Base-by-base conservation (phyloP, 2,888 invertebrate species). In the Idaea biselata region DNA sequence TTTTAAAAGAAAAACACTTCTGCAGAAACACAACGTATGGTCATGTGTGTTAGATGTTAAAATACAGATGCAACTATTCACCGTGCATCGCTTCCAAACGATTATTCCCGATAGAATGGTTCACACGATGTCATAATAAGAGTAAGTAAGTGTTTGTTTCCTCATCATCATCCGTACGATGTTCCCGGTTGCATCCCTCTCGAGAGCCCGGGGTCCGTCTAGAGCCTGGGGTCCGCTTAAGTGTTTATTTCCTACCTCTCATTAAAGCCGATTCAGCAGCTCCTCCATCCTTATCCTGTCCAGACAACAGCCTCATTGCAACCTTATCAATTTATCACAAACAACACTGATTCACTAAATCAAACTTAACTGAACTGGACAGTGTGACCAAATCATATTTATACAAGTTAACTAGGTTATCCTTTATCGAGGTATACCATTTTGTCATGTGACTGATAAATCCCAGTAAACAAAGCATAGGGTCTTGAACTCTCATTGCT, bases 391-490 rank as follows among this genome's bases (percentile, higher is more conserved):
- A 83, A 80, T 81, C 76, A 75, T 85, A 90, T 91, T 81, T 91
- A 91, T 88, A 90, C 81, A 75, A 76, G 68, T 76, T 76, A 80
- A 87, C 80, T 91, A 89, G 91, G 91, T 91, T 91, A 91, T 88
- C 83, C 86, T 82, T 77, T 88, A 90, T 90, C 91, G 73, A 70
- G 72, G 72, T 67, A 71, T 67, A 75, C 65, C 44, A 44, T 44
- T 44, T 14, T 14, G 14, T 73, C 85, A 86, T 85, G 86, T 88
- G 86, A 89, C 85, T 87, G 91, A 91, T 91, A 89, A 79, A 67
- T 70, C 68, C 65, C 65, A 66, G 77, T 76, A 78, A 78, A 83
- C 80, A 82, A 81, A 78, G 73, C 69, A 77, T 73, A 73, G 72
- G 73, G 71, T 72, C 71, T 70, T 71, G 70, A 74, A 72, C 71